phyloP scores from a whole-genome alignment of 2,888 invertebrate species.

The Pterostichus madidus region DNA sequence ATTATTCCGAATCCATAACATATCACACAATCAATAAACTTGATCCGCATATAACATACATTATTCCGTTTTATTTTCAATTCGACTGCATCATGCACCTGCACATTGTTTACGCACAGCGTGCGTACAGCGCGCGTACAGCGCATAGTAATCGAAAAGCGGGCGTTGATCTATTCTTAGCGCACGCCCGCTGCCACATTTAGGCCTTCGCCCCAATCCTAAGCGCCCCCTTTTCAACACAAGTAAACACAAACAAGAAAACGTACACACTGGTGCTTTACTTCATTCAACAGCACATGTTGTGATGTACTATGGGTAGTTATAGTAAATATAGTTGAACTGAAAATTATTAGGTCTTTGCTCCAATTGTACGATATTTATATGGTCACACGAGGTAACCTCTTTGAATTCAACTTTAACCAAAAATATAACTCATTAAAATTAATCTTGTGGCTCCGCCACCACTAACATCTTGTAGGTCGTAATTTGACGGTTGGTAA shows the following conservation, averaged over 20 bases:
- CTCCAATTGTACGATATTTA: neutral
- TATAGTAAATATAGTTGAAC: neutral
- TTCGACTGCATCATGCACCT: neutral
- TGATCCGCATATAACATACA: neutral
- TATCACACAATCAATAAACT: too few species aligned
- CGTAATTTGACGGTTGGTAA: too few species aligned
- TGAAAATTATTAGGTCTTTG: neutral
- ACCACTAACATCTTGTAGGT: too few species aligned
- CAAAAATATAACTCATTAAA: too few species aligned
- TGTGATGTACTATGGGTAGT: too few species aligned
- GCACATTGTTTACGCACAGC: neutral
- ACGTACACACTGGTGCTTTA: neutral
- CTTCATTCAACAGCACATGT: slow-evolving; percentile 7
- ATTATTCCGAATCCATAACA: too few species aligned
- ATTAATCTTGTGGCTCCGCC: too few species aligned
- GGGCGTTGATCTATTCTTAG: neutral
- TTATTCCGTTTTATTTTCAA: neutral
- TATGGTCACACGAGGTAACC: too few species aligned
- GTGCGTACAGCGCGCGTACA: neutral
- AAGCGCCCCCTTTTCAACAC: neutral
- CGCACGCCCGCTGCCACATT: neutral
- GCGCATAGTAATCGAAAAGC: neutral
- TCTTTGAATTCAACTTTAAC: too few species aligned
- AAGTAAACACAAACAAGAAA: neutral
- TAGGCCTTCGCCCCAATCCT: neutral